phyloP scores from a whole-genome alignment of 2,797 vertebrate species.

The Halcyon smyrnensis region DNA sequence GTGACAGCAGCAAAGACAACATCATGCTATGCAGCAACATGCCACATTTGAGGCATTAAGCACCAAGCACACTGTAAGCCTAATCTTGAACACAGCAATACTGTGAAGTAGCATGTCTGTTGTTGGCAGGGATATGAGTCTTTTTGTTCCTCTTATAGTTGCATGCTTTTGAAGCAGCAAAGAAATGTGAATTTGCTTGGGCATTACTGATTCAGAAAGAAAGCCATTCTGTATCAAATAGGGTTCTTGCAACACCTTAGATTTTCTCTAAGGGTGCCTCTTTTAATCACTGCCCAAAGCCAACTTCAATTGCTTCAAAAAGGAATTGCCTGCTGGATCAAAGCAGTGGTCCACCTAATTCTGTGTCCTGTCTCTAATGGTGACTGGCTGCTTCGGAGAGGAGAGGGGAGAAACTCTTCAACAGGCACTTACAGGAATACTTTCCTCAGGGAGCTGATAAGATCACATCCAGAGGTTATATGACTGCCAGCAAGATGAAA shows the following conservation, averaged over 20 bases:
- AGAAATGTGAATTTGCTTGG: neutral
- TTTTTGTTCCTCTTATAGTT: neutral
- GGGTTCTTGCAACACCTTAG: neutral
- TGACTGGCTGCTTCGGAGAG: neutral
- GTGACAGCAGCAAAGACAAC: neutral
- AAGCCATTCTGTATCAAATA: neutral
- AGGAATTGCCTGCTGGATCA: conserved; percentile 16
- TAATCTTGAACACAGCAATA: neutral
- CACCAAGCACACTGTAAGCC: neutral
- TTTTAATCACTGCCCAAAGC: conserved; percentile 7
- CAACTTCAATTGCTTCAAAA: neutral
- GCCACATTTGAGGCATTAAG: neutral
- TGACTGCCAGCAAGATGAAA: neutral
- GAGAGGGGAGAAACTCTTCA: neutral
- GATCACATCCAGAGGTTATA: neutral
- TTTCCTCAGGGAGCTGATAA: neutral
- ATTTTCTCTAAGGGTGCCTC: neutral
- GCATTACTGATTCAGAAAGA: neutral
- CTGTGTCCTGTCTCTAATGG: neutral
- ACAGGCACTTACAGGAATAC: neutral
- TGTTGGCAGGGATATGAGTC: neutral
- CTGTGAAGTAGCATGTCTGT: neutral
- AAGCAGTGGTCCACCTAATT: conserved; percentile 4
- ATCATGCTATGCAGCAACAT: neutral
- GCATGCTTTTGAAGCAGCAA: neutral